These are phyloP conservation scores for Holotrichia oblita DNA, from an alignment of 1,140 invertebrate species.

Conservation along the genomic window DNA sequence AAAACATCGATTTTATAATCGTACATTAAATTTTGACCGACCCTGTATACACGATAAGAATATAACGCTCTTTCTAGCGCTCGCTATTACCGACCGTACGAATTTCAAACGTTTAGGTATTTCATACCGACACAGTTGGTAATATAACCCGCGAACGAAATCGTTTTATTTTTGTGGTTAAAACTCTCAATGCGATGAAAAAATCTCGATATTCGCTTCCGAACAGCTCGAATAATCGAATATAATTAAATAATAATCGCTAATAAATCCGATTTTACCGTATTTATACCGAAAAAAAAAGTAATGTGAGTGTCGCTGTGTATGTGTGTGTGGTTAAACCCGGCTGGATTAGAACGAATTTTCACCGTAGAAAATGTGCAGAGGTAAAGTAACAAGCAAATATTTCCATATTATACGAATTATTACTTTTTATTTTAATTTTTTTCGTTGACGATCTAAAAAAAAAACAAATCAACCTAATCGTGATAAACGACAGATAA, in stretches of 20 bases:
- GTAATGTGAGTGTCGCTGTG: conserved; percentile 33
- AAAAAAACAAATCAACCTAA: no score
- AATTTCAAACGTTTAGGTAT: background rate
- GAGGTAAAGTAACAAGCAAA: conserved; percentile 31
- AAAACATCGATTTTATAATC: no score
- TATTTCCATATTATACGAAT: no score
- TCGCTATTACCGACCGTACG: background rate
- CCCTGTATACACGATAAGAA: background rate
- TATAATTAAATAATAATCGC: background rate
- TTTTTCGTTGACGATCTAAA: no score
- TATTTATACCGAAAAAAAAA: background rate
- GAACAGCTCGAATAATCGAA: background rate
- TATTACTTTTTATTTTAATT: background rate
- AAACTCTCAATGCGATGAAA: background rate
- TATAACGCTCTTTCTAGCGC: background rate
- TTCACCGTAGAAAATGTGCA: conserved; percentile 15
- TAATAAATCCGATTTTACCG: no score
- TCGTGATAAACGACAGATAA: background rate
- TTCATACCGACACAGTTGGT: conserved; percentile 2
- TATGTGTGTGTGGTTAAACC: no score
- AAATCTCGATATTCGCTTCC: background rate
- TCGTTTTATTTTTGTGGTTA: conserved; percentile 28
- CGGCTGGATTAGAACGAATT: background rate
- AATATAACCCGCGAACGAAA: conserved; percentile 33
- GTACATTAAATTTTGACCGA: no score